A percentile compares a stretch with the other conserved stretches of the same genome.
Evolutionary conservation across 2,113 vertebrate genomes (phyloP).

Genomic region (Nasalis larvatus): DNA sequence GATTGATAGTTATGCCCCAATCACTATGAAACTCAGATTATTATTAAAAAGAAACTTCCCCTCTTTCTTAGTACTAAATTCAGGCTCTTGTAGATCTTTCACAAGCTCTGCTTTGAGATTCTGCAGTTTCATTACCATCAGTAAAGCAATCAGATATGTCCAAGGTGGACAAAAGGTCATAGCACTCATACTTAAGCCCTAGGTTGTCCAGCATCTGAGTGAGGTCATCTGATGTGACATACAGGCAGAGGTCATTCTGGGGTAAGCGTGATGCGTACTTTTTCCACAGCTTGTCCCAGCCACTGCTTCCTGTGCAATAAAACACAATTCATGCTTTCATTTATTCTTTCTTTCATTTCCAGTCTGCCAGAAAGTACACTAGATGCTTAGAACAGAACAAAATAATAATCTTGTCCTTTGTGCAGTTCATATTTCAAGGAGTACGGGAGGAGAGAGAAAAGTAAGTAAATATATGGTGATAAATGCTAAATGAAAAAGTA

Average conservation of each 20-base stretch:
- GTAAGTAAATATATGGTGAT: not conserved
- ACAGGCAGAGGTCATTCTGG: conserved; percentile 82
- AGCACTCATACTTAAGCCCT: conserved; percentile 84
- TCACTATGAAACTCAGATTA: conserved; percentile 86
- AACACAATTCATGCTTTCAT: conserved; percentile 38
- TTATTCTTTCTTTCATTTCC: conserved; percentile 29
- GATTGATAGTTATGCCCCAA: conserved; percentile 80
- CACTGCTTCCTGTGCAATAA: conserved; percentile 84
- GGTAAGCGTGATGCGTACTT: conserved; percentile 84
- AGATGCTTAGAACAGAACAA: not conserved
- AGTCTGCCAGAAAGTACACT: not conserved
- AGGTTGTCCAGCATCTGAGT: conserved; percentile 84
- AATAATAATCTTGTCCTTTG: not conserved
- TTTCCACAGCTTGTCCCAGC: conserved; percentile 89
- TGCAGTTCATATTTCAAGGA: conserved; percentile 9
- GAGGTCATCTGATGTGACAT: conserved; percentile 86
- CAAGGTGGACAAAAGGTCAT: conserved; percentile 88
- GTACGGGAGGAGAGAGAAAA: not conserved
- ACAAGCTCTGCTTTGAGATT: conserved; percentile 88
- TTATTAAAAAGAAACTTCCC: conserved; percentile 93
- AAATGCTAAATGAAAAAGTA: not conserved
- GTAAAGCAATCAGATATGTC: conserved; percentile 94
- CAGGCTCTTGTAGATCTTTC: conserved; percentile 87
- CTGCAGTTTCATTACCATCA: conserved; percentile 89
- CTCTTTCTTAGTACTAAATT: conserved; percentile 86